These are phyloP conservation scores for Xyrauchen texanus DNA, from an alignment of 2,113 vertebrate species.

Conservation along the genomic window DNA sequence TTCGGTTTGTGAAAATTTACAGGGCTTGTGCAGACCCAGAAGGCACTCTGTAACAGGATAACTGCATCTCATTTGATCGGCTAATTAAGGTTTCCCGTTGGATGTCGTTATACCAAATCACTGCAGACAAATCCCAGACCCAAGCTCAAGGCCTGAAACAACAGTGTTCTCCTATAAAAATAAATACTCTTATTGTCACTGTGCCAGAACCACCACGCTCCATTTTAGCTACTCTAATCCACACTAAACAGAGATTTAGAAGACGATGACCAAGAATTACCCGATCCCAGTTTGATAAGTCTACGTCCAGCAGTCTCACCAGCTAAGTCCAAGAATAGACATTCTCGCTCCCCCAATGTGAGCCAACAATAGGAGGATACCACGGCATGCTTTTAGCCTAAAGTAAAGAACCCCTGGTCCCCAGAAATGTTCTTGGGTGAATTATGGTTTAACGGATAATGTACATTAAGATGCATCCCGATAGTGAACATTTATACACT, in stretches of 20 bases:
- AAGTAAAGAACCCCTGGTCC: not conserved
- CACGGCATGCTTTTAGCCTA: not conserved
- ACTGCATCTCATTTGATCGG: constrained; percentile 13
- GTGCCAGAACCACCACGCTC: not conserved
- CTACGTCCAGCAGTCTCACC: not conserved
- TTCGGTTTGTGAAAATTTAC: not conserved
- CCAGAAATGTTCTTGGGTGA: constrained; percentile 5
- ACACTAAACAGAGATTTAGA: not conserved
- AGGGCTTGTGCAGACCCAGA: not conserved
- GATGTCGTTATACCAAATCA: constrained; percentile 26
- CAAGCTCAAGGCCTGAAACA: constrained; percentile 8
- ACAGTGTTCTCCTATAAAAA: constrained; percentile 21
- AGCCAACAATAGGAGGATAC: not conserved
- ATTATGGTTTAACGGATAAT: not conserved
- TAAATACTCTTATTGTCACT: constrained; percentile 5
- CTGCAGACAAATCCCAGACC: constrained; percentile 33
- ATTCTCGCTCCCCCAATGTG: not conserved
- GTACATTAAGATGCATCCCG: constrained; percentile 43
- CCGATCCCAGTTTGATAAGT: not conserved
- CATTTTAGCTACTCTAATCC: not conserved
- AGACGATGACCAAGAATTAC: not conserved
- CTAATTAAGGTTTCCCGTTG: constrained; percentile 12
- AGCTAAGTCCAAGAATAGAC: not conserved
- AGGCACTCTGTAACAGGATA: not conserved
- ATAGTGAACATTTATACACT: not conserved